Evolutionary conservation across 2,888 invertebrate species (phyloP).

Genomic region (Pseudococcus jackbeardsleyi): DNA sequence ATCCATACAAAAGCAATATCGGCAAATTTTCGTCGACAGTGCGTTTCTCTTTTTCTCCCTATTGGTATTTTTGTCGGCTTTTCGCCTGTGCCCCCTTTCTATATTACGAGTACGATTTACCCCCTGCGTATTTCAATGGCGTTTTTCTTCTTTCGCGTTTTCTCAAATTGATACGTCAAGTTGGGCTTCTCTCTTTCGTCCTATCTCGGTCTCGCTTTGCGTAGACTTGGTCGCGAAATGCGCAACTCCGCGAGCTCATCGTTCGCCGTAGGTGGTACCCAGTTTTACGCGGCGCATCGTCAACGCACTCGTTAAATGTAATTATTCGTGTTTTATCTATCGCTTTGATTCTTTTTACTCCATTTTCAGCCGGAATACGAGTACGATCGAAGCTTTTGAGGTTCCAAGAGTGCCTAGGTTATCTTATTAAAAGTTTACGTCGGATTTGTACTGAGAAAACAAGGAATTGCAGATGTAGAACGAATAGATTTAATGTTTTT

Average conservation of each 20-base stretch:
- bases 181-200: background rate
- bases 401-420: background rate
- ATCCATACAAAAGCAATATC: conserved; percentile 63
- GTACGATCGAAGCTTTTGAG: background rate
- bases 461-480: too few relatives aligned
- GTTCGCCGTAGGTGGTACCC: conserved; percentile 18
- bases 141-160: conserved; percentile 30
- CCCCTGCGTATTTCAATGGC: background rate
- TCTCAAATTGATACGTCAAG: conserved; percentile 52
- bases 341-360: background rate
- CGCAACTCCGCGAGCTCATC: conserved; percentile 31
- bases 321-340: conserved; percentile 29
- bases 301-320: conserved; percentile 28
- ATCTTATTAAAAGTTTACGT: too few relatives aligned
- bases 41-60: conserved; percentile 36
- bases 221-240: background rate
- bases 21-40: conserved; percentile 63
- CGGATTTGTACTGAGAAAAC: too few relatives aligned
- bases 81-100: conserved; percentile 11
- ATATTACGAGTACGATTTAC: background rate
- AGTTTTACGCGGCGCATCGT: background rate
- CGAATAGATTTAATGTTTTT: too few relatives aligned
- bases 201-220: background rate
- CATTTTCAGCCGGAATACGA: background rate
- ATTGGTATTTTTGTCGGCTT: conserved; percentile 37